A percentile compares a stretch with the other conserved stretches of the same genome.
Conservation (phyloP, 2,888 invertebrate genomes). For the Amphipyra tragopoginis region DNA sequence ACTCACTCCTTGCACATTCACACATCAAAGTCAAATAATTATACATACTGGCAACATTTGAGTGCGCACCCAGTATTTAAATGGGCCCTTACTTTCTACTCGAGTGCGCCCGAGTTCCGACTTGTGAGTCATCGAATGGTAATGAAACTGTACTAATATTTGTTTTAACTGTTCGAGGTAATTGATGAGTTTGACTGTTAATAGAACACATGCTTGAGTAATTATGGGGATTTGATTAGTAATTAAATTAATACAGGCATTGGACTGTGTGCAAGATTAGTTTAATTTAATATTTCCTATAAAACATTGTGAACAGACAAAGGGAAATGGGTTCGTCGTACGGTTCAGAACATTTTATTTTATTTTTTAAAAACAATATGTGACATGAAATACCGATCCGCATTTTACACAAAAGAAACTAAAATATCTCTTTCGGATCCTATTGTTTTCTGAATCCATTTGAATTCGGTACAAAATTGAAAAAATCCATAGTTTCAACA, state of each 20-base stretch:
- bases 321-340: too few species aligned
- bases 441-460: too few species aligned
- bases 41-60: neutral
- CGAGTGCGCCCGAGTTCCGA: slow-evolving; percentile 2
- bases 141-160: slow-evolving; percentile 38
- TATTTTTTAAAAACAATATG: too few species aligned
- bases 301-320: too few species aligned
- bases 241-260: slow-evolving; percentile 24
- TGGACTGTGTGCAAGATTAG: slow-evolving; percentile 1
- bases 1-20: slow-evolving; percentile 12
- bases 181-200: slow-evolving; percentile 23
- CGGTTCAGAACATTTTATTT: too few species aligned
- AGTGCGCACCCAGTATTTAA: slow-evolving; percentile 22
- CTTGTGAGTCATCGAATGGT: slow-evolving; percentile 41
- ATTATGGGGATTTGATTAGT: slow-evolving; percentile 40
- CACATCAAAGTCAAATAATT: slow-evolving; percentile 17
- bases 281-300: too few species aligned
- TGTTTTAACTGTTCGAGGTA: slow-evolving; percentile 32
- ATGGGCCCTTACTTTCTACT: slow-evolving; percentile 26
- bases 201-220: slow-evolving; percentile 36
- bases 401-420: too few species aligned
- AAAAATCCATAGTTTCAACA: too few species aligned
- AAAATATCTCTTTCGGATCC: too few species aligned
- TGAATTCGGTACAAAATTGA: too few species aligned
- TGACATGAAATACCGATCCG: too few species aligned